Conservation (phyloP, 2,797 vertebrate species). For the Betta splendens region DNA sequence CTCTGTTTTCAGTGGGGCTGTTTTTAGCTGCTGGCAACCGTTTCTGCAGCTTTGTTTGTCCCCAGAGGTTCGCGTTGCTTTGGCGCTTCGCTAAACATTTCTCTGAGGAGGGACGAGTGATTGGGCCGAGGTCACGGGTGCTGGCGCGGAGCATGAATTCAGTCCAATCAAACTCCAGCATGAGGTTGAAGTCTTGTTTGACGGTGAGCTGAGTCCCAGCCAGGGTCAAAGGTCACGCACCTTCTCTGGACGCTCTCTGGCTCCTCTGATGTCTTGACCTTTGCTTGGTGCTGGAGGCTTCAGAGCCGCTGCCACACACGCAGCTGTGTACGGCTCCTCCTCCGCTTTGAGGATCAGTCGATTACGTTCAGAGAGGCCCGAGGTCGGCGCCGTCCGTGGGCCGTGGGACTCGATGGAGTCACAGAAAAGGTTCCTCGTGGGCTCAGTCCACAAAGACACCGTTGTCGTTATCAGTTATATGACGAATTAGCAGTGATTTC, state of each 20-base stretch:
- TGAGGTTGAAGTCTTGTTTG: too few relatives aligned
- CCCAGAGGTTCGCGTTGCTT: slow-evolving; percentile 55
- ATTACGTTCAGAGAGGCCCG: slow-evolving; percentile 35
- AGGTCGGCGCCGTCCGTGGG: slow-evolving; percentile 49
- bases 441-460: slow-evolving; percentile 33
- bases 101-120: slow-evolving; percentile 29
- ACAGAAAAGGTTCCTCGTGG: slow-evolving; percentile 12
- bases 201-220: not conserved
- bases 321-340: slow-evolving; percentile 59
- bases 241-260: slow-evolving; percentile 47
- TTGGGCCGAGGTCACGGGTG: slow-evolving; percentile 40
- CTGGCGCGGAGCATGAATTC: slow-evolving; percentile 30
- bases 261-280: slow-evolving; percentile 68
- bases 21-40: slow-evolving; percentile 70
- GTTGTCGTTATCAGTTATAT: slow-evolving; percentile 22
- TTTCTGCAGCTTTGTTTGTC: slow-evolving; percentile 47
- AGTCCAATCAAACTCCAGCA: too few relatives aligned
- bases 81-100: slow-evolving; percentile 43
- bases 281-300: slow-evolving; percentile 45
- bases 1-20: slow-evolving; percentile 48
- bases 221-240: too few relatives aligned
- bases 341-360: slow-evolving; percentile 59
- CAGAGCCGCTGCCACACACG: slow-evolving; percentile 22
- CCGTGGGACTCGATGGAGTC: too few relatives aligned
- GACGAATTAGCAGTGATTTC: not conserved